Conservation (phyloP, 2,797 vertebrate genomes). For the Sebastes hopkinsi region DNA sequence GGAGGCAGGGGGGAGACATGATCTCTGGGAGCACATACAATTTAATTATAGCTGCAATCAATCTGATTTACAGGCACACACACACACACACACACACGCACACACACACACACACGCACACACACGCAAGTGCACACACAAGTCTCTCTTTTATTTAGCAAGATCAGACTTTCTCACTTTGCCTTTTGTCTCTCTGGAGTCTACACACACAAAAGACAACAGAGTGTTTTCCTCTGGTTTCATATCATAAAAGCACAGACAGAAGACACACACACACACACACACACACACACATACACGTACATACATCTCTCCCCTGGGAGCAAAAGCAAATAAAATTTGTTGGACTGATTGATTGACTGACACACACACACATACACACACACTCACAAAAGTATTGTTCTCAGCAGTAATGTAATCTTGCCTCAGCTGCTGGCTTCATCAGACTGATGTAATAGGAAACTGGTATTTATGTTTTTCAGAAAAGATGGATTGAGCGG, state of each 20-base stretch:
- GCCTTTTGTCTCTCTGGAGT: not conserved
- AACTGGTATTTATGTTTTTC: conserved; percentile 78
- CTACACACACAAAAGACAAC: not conserved
- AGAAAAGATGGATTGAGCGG: conserved; percentile 58
- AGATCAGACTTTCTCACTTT: conserved; percentile 19
- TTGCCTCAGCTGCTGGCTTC: conserved; percentile 73
- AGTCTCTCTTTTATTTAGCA: conserved; percentile 4
- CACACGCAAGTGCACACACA: conserved; percentile 19
- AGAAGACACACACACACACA: not conserved
- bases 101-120: conserved; percentile 14
- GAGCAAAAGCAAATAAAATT: conserved; percentile 32
- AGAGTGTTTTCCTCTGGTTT: not conserved
- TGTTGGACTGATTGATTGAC: conserved; percentile 49
- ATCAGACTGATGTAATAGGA: conserved; percentile 79
- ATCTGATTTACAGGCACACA: conserved; percentile 63
- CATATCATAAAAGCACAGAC: not conserved
- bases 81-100: conserved; percentile 14
- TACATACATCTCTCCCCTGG: conserved; percentile 1
- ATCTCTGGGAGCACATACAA: conserved; percentile 65
- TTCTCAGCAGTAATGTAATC: conserved; percentile 75
- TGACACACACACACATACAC: conserved; percentile 8
- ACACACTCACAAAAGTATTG: conserved; percentile 35
- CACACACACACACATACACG: not conserved
- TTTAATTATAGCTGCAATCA: conserved; percentile 74
- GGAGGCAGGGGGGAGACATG: conserved; percentile 13